Conservation (phyloP, 1,140 invertebrate species). For the Drosophila grimshawi region DNA sequence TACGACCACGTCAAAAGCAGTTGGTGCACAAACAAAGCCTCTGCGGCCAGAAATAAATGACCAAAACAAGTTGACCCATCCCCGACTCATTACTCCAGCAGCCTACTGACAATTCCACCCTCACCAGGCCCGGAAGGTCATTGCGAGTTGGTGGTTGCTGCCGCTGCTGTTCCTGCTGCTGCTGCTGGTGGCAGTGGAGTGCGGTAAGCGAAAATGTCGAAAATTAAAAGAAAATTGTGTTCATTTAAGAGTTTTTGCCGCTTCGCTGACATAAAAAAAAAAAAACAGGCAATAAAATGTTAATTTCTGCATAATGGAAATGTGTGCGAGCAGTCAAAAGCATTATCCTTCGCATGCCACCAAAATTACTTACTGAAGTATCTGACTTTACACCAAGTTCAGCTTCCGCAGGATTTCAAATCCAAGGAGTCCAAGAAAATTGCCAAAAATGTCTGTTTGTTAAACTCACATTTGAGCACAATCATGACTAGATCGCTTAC, state of each 20-base stretch:
- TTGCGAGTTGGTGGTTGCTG: neutral
- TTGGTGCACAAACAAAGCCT: conserved; percentile 60
- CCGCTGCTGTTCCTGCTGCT: neutral
- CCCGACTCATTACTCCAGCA: neutral
- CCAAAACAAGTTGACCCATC: conserved; percentile 50
- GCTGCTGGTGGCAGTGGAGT: conserved; percentile 18
- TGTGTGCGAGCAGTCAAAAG: neutral
- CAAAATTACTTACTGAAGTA: neutral
- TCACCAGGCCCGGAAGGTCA: conserved; percentile 17
- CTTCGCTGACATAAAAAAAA: conserved; percentile 19
- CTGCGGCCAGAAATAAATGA: conserved; percentile 68
- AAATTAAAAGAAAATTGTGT: conserved; percentile 74
- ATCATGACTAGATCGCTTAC: no score
- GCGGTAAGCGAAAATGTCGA: conserved; percentile 34
- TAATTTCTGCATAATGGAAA: conserved; percentile 41
- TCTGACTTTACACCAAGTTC: neutral
- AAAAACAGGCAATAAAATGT: conserved; percentile 32
- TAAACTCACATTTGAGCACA: no score
- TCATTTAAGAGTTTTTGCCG: conserved; percentile 47
- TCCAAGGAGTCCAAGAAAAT: no score
- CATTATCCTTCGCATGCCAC: neutral
- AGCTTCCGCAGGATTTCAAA: no score
- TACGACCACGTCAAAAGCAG: conserved; percentile 75
- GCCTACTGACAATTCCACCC: neutral
- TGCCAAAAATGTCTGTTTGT: no score